Evolutionary conservation across 2,888 invertebrate species (phyloP), one percentile per base, ranked within the genome.

Genomic region (Ametastegia equiseti): DNA sequence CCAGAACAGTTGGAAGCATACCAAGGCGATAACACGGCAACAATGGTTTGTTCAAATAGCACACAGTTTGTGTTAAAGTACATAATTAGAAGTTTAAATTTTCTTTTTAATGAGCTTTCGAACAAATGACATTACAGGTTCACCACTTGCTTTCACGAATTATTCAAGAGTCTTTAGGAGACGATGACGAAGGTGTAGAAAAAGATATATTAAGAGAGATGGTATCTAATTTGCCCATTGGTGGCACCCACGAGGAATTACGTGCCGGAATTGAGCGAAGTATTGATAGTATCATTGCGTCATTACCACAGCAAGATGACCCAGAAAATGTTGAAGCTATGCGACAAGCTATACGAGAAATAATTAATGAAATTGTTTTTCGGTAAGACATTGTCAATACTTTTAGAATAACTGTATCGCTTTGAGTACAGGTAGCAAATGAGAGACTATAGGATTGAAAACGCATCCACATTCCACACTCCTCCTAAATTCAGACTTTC

Each of bases 361-460:
- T 80, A 30, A 60, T 85, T 11, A 82, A 83, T 80, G 84, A 87
- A 11, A 83, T 86, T 9, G 75, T 86, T 15, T 47, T 75, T n/a
- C 83, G 84, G 85, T 83, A 71, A 47, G 80, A 36, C 36, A 19
- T 11, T 36, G 13, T 23, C 23, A 23, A 42, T 9, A 57, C 13
- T n/a, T 13, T 36, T 57, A 36, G 2, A 6, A 1, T 19, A 15
- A 71, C 1, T 13, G 15, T 65, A 65, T 19, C 57, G 27, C 3
- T 27, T 57, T 13, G 7, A 6, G 11, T n/a, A n/a, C n/a, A n/a
- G n/a, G n/a, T n/a, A n/a, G n/a, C n/a, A n/a, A n/a, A n/a, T n/a
- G n/a, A n/a, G n/a, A n/a, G n/a, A n/a, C 2, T 30, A 2, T 5
- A 30, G 13, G 57, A 23, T 23, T 60, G 5, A 23, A 30, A 23